These are phyloP conservation scores for Marmota flaviventris DNA, from an alignment of 2,113 vertebrate species.

Conservation along the genomic window DNA sequence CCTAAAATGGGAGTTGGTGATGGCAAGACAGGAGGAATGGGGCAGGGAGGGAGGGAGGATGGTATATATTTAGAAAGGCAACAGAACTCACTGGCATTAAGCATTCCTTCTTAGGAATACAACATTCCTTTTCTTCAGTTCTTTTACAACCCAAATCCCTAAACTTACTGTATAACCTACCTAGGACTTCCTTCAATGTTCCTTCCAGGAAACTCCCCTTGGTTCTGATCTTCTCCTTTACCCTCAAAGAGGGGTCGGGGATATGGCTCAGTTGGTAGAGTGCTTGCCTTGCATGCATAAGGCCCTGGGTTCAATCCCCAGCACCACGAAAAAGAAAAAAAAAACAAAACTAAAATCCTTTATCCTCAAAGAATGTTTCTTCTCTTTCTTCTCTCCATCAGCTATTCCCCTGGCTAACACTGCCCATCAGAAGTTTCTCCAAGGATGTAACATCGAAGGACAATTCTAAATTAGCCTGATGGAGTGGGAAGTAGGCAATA, in stretches of 20 bases:
- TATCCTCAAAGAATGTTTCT: background rate
- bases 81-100: background rate
- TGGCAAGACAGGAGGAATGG: background rate
- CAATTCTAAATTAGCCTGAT: background rate
- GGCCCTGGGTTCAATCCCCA: too few species aligned
- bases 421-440: background rate
- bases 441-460: background rate
- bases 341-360: too few species aligned
- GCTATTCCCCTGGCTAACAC: background rate
- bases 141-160: background rate
- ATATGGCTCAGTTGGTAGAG: too few species aligned
- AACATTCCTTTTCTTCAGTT: background rate
- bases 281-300: too few species aligned
- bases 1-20: background rate
- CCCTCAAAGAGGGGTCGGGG: background rate
- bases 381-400: background rate
- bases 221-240: background rate
- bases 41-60: background rate
- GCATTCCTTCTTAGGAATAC: background rate
- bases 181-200: background rate
- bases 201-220: background rate
- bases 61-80: background rate
- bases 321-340: too few species aligned
- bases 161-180: background rate
- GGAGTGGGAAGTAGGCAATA: background rate